A percentile compares a stretch with the other conserved stretches of the same genome.
Evolutionary conservation across 2,888 invertebrate species (phyloP).

Genomic region (Ischnus inquisitorius): DNA sequence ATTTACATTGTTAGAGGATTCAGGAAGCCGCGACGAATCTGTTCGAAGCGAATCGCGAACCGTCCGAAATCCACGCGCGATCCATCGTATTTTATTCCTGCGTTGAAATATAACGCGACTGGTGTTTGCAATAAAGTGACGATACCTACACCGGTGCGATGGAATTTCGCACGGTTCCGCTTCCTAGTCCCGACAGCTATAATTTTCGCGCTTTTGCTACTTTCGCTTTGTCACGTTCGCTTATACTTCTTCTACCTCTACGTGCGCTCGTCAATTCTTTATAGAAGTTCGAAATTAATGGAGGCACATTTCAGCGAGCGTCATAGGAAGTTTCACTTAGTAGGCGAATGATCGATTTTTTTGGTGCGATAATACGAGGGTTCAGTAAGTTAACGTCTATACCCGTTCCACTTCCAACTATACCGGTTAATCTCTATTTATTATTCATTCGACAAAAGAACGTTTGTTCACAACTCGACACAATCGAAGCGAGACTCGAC

Average conservation of each 20-base stretch:
- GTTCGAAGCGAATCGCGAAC: neutral
- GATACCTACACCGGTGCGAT: neutral
- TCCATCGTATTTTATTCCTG: neutral
- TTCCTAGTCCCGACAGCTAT: conserved; percentile 49
- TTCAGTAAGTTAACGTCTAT: conserved; percentile 3
- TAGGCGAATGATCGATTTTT: conserved; percentile 48
- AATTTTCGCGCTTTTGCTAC: conserved; percentile 60
- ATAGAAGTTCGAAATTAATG: conserved; percentile 30
- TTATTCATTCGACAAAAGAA: neutral
- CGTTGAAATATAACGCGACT: neutral
- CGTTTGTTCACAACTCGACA: neutral
- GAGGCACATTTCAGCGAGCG: conserved; percentile 47
- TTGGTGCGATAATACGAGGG: conserved; percentile 12
- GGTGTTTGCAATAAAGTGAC: conserved; percentile 24
- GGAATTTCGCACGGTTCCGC: conserved; percentile 52
- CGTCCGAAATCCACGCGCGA: neutral
- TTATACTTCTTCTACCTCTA: conserved; percentile 41
- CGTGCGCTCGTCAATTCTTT: conserved; percentile 24
- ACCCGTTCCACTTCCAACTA: neutral
- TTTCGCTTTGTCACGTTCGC: conserved; percentile 49
- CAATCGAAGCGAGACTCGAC: neutral
- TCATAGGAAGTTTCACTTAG: conserved; percentile 18
- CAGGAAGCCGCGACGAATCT: conserved; percentile 47
- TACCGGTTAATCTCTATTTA: neutral
- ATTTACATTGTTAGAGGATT: conserved; percentile 40